Evolutionary conservation across 1,140 invertebrate species (phyloP).

Genomic region (Leucophenga varia): DNA sequence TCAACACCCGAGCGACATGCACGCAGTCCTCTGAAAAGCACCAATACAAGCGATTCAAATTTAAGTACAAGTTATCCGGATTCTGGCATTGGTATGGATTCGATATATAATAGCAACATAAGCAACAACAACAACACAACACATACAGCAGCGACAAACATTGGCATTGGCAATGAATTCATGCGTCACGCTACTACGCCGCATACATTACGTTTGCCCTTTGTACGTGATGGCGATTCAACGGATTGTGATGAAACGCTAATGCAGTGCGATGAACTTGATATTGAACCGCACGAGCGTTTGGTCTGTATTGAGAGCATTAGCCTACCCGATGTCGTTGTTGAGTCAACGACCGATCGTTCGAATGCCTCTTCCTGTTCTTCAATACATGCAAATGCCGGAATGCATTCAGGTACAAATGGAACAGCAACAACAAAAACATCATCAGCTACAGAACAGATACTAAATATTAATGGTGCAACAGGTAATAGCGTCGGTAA

Average conservation of each 20-base stretch:
- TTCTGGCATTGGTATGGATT: constrained; percentile 41
- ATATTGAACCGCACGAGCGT: constrained; percentile 40
- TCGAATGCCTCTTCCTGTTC: constrained; percentile 2
- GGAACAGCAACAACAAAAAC: constrained; percentile 6
- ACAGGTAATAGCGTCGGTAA: constrained; percentile 44
- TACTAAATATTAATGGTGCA: constrained; percentile 19
- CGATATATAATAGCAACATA: no score
- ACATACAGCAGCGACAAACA: constrained; percentile 6
- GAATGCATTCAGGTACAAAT: constrained; percentile 1
- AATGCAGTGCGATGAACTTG: constrained; percentile 51
- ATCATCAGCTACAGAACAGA: constrained; percentile 13
- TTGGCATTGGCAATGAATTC: constrained; percentile 18
- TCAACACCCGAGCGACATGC: constrained; percentile 16
- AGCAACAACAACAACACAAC: constrained; percentile 5
- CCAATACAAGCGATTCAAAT: constrained; percentile 42
- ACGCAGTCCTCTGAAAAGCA: constrained; percentile 31
- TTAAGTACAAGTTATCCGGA: constrained; percentile 49
- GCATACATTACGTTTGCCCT: constrained; percentile 26
- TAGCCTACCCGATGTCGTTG: constrained; percentile 54
- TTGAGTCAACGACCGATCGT: constrained; percentile 50
- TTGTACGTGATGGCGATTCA: constrained; percentile 45
- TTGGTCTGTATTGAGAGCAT: constrained; percentile 55
- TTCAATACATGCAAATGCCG: constrained; percentile 2
- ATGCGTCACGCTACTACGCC: constrained; percentile 16
- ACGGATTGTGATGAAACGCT: constrained; percentile 44